A percentile compares a stretch with the other conserved stretches of the same genome.
phyloP scores from a whole-genome alignment of 2,113 vertebrate genomes.

The Benitochromis conjunctus region DNA sequence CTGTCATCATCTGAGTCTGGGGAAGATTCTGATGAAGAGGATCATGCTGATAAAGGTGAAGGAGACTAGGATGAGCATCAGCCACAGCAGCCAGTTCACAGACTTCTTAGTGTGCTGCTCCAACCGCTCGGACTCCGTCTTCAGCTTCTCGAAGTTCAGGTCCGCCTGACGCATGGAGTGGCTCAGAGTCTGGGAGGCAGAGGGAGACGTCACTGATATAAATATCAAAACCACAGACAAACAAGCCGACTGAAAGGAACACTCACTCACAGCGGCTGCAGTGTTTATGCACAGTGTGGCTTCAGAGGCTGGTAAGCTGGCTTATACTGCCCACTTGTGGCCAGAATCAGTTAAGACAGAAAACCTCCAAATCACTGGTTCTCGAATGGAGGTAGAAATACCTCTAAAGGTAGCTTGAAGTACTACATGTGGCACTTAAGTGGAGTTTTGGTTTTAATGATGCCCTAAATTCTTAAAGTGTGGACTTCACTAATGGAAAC shows the following conservation, averaged over 20 bases:
- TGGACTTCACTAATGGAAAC: background rate
- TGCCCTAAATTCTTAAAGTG: background rate
- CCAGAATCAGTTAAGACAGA: background rate
- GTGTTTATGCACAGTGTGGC: background rate
- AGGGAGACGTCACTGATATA: background rate
- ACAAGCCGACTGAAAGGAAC: background rate
- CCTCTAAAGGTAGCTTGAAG: background rate
- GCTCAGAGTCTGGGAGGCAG: slow-evolving; percentile 79
- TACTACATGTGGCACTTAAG: background rate
- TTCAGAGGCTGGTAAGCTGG: background rate
- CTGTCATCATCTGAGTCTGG: slow-evolving; percentile 83
- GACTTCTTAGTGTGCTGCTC: slow-evolving; percentile 97
- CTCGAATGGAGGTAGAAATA: background rate
- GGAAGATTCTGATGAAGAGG: slow-evolving; percentile 94
- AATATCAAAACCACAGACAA: background rate
- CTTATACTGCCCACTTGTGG: slow-evolving; percentile 44
- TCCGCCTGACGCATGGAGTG: slow-evolving; percentile 93
- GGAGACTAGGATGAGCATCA: slow-evolving; percentile 92
- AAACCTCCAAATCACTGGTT: background rate
- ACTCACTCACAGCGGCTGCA: background rate
- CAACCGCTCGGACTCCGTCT: slow-evolving; percentile 89
- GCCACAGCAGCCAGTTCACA: slow-evolving; percentile 96
- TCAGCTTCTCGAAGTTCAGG: slow-evolving; percentile 94
- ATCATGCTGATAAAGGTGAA: slow-evolving; percentile 98
- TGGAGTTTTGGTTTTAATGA: background rate